A percentile compares a stretch with the other conserved stretches of the same genome.
Conservation (phyloP, 1,140 invertebrate species). For the Pogonomyrmex californicus region DNA sequence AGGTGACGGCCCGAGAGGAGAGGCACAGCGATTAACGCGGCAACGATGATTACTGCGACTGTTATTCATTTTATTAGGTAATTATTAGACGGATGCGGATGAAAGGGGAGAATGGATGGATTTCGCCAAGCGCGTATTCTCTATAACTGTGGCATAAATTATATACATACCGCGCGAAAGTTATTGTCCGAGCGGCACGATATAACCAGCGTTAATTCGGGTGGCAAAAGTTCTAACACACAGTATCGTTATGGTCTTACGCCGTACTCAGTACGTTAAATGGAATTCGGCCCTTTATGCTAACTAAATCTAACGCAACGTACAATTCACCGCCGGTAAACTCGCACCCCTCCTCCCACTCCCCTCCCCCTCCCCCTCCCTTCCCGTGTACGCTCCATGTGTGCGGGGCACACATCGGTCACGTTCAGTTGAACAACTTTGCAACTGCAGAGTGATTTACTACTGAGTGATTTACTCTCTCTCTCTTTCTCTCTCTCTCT, state of each 20-base stretch:
- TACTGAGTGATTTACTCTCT: conserved; percentile 6
- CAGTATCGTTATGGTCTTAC: conserved; percentile 61
- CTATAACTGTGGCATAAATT: conserved; percentile 44
- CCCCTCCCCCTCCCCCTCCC: too few relatives aligned
- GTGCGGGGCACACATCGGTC: conserved; percentile 59
- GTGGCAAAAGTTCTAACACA: conserved; percentile 54
- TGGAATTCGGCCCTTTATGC: conserved; percentile 63
- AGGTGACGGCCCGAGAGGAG: neutral
- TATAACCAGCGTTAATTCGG: conserved; percentile 62
- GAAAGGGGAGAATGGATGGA: conserved; percentile 16
- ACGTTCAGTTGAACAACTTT: conserved; percentile 66
- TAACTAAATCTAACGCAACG: conserved; percentile 65
- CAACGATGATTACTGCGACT: neutral
- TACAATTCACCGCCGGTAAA: conserved; percentile 53
- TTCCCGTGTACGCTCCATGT: neutral
- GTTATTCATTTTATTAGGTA: conserved; percentile 15
- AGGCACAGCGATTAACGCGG: neutral
- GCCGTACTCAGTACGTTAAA: conserved; percentile 59
- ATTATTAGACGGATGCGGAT: conserved; percentile 31
- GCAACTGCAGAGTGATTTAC: conserved; percentile 65
- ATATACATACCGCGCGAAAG: conserved; percentile 31
- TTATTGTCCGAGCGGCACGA: conserved; percentile 44
- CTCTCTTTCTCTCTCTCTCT: too few relatives aligned
- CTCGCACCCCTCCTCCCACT: neutral
- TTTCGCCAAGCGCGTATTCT: conserved; percentile 9